Percentiles rank a stretch among this genome's conserved stretches.
Conservation (phyloP, 2,797 vertebrate genomes). For the Nyctalus aviator region DNA sequence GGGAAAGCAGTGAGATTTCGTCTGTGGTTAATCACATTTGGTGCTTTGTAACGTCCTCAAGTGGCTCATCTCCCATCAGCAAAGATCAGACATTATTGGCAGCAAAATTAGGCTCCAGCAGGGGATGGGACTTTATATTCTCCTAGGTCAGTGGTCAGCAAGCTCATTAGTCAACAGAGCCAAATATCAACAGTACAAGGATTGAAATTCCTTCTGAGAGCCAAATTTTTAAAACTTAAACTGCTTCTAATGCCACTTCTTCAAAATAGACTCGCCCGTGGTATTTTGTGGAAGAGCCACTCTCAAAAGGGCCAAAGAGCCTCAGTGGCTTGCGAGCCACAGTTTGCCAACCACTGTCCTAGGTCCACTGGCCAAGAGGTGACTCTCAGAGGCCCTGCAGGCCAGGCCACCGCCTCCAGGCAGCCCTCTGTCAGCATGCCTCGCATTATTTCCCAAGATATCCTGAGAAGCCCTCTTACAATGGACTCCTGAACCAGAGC, state of each 20-base stretch:
- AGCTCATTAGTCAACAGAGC: too few relatives aligned
- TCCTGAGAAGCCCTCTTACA: neutral
- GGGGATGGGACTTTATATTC: neutral
- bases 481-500: neutral
- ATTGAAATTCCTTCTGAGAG: too few relatives aligned
- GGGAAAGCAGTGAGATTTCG: neutral
- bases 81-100: neutral
- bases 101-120: neutral
- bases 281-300: too few relatives aligned
- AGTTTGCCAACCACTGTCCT: neutral
- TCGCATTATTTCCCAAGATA: neutral
- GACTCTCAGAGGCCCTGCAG: neutral
- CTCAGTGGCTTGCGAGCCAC: too few relatives aligned
- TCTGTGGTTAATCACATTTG: neutral
- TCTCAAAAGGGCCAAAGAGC: too few relatives aligned
- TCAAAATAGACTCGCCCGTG: too few relatives aligned
- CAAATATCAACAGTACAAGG: too few relatives aligned
- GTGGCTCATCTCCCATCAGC: neutral
- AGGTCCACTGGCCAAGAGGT: neutral
- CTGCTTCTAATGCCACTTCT: too few relatives aligned
- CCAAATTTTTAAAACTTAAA: too few relatives aligned
- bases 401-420: rapidly evolving
- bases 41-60: conserved; percentile 26
- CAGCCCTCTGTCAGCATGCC: neutral
- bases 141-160: neutral